phyloP scores from a whole-genome alignment of 2,797 vertebrate genomes.

The Scolopax bukidnonensis region DNA sequence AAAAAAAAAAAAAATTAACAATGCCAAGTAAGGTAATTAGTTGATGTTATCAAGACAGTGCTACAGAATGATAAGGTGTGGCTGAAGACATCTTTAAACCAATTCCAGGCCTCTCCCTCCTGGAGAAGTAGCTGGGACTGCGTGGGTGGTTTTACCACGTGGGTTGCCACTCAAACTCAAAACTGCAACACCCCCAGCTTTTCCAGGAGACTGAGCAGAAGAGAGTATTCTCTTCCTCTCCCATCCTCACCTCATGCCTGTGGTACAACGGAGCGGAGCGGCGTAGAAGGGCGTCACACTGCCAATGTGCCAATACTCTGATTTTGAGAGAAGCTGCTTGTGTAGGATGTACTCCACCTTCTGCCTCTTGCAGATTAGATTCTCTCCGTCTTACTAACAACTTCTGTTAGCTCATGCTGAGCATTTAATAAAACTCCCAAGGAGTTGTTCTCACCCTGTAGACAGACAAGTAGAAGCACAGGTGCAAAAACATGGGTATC shows the following conservation, averaged over 20 bases:
- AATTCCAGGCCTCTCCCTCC: not conserved
- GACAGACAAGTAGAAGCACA: not conserved
- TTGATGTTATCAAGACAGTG: not conserved
- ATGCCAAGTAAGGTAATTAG: not conserved
- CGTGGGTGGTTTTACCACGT: not conserved
- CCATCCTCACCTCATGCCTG: not conserved
- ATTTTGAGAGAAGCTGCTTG: not conserved
- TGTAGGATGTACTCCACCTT: not conserved
- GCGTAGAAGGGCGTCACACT: rapidly evolving
- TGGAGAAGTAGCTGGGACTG: not conserved
- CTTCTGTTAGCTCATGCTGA: not conserved
- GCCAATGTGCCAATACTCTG: rapidly evolving
- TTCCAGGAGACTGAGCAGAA: not conserved
- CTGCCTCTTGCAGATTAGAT: not conserved
- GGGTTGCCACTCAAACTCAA: not conserved
- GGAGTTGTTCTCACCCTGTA: not conserved
- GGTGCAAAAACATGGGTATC: not conserved
- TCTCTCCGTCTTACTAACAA: not conserved
- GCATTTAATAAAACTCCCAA: not conserved
- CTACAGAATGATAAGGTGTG: not conserved
- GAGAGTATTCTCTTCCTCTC: not conserved
- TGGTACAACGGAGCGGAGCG: not conserved
- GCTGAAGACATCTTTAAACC: conserved; percentile 4
- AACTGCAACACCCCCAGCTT: not conserved
- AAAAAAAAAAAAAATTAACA: not conserved